Conservation (phyloP, 2,113 vertebrate genomes). For the Arvicanthis niloticus region DNA sequence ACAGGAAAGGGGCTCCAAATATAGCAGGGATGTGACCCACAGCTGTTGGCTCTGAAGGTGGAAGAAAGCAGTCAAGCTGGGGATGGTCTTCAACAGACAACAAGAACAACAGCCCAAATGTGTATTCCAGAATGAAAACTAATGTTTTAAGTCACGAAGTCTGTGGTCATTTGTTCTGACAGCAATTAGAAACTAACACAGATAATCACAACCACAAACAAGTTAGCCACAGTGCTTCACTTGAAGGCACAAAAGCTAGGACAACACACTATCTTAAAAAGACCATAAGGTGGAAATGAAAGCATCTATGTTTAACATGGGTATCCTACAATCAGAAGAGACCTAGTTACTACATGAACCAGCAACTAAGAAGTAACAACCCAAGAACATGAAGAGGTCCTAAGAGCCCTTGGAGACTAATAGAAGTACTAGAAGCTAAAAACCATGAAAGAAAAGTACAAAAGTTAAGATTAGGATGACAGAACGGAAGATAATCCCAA, state of each 20-base stretch:
- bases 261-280: neutral
- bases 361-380: slow-evolving; percentile 28
- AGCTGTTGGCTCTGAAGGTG: neutral
- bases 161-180: slow-evolving; percentile 12
- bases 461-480: slow-evolving; percentile 31
- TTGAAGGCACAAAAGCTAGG: slow-evolving; percentile 44
- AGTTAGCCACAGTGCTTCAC: neutral
- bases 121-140: slow-evolving; percentile 3
- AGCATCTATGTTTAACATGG: neutral
- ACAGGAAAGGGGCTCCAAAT: neutral
- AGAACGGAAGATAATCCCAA: neutral
- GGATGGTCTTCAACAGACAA: neutral
- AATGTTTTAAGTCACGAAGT: slow-evolving; percentile 28
- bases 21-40: neutral
- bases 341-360: slow-evolving; percentile 34
- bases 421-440: slow-evolving; percentile 32
- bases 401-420: slow-evolving; percentile 50
- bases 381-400: neutral
- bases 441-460: neutral
- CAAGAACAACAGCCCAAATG: neutral
- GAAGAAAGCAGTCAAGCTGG: neutral
- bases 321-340: slow-evolving; percentile 37
- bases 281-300: neutral
- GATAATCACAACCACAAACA: neutral
- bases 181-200: slow-evolving; percentile 52